A percentile compares a stretch with the other conserved stretches of the same genome.
Conservation (phyloP, 2,113 vertebrate species). For the Nibea coibor region DNA sequence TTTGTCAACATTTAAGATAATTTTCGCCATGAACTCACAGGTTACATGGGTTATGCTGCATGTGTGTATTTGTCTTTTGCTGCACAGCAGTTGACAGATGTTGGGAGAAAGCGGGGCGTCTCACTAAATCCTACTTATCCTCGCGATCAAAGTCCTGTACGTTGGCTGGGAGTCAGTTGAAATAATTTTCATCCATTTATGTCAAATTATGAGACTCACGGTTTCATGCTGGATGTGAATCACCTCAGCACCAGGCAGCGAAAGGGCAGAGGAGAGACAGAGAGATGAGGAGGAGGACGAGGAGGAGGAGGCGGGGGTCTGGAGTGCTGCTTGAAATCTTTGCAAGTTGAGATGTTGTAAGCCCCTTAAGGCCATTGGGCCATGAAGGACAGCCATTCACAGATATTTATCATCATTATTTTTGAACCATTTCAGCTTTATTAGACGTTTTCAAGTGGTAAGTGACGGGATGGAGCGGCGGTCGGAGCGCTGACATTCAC, state of each 20-base stretch:
- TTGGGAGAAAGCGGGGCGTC: neutral
- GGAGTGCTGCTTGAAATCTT: slow-evolving; percentile 7
- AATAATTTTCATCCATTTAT: slow-evolving; percentile 23
- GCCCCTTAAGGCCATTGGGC: slow-evolving; percentile 25
- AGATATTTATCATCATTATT: slow-evolving; percentile 71
- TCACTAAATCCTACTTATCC: slow-evolving; percentile 3
- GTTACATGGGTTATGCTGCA: no score
- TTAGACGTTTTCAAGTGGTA: slow-evolving; percentile 49
- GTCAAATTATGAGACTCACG: neutral
- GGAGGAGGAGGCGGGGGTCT: no score
- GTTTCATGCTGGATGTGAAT: slow-evolving; percentile 20
- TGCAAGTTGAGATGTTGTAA: slow-evolving; percentile 12
- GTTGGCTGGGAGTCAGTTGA: slow-evolving; percentile 11
- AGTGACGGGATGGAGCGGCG: slow-evolving; percentile 28
- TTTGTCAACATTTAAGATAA: neutral
- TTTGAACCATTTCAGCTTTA: slow-evolving; percentile 61
- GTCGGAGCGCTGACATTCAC: slow-evolving; percentile 55
- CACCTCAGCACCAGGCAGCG: neutral
- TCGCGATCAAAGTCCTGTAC: neutral
- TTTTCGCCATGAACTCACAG: neutral
- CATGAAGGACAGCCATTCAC: slow-evolving; percentile 64
- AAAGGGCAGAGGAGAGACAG: slow-evolving; percentile 5
- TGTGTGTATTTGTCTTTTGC: neutral
- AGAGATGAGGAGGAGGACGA: neutral
- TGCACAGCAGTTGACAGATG: slow-evolving; percentile 11